Conservation (phyloP, 2,113 vertebrate species). For the Pelecanoides urinatrix region DNA sequence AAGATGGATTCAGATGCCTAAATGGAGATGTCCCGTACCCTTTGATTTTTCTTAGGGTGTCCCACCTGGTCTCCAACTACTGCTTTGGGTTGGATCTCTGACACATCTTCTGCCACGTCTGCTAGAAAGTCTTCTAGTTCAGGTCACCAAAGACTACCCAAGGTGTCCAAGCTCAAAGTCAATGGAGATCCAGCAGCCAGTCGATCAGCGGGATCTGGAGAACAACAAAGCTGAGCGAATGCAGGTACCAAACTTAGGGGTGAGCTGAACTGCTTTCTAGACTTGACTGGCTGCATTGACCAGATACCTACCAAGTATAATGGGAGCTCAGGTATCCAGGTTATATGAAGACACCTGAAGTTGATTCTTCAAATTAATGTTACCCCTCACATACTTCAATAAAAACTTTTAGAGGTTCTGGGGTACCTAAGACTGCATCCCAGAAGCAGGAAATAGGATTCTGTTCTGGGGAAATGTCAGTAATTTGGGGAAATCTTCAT, state of each 20-base stretch:
- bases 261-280: background rate
- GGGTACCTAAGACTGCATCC: background rate
- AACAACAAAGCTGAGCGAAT: background rate
- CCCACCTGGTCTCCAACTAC: background rate
- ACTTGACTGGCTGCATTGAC: background rate
- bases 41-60: background rate
- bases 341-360: background rate
- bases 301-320: background rate
- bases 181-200: background rate
- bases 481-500: background rate
- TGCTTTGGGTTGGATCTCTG: background rate
- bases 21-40: background rate
- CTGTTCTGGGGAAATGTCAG: background rate
- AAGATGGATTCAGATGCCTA: background rate
- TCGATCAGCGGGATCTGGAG: background rate
- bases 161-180: background rate
- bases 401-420: background rate
- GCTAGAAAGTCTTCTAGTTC: background rate
- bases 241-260: background rate
- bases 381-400: background rate
- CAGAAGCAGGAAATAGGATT: background rate
- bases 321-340: background rate
- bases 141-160: accelerated
- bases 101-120: background rate
- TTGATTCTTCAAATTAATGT: background rate